Evolutionary conservation across 2,888 invertebrate species (phyloP), one percentile per base, ranked within the genome.

Genomic region (Idaea straminata): DNA sequence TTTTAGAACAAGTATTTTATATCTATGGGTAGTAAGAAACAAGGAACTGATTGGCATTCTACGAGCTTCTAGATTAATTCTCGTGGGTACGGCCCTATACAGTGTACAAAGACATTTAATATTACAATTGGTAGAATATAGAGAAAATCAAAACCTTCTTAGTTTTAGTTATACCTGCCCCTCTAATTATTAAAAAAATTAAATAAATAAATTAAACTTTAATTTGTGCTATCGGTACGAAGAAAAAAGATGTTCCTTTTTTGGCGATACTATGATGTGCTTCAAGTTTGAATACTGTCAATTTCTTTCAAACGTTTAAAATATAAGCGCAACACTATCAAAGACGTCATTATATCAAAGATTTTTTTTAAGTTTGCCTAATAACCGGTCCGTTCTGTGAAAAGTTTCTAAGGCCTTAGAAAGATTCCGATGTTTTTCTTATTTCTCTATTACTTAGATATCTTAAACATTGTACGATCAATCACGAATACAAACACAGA

Each of bases 51-150:
- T 47, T 47, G 47, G 47, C 5, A 47, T 47, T 47, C 47, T 47
- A 47, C 47, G 47, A 47, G 47, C 47, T 47, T 47, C 47, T 47
- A 47, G 47, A 47, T 47, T 47, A 47, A 47, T 47, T 47, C 47
- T 47, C 47, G 47, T 7, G 47, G 47, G 47, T 47, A 7, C 47
- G 13, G 13, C 47, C 47, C 47, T 6, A 10, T 47, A 10, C 7
- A 7, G 4, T 6, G 47, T 47, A 10, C 7, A 7, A 10, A 47
- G 47, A 47, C 13, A 10, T 47, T 47, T 47, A 47, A 10, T 47
- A 25, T 25, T 25, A 25, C 25, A 25, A 25, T 25, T 2, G 25
- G 25, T 25, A 25, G 25, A 25, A 25, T 25, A 25, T 25, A 25
- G 25, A 25, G 25, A 2, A 25, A 25, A 25, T 25, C 3, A 25